Conservation (phyloP, 2,113 vertebrate species). For the Condylura cristata region DNA sequence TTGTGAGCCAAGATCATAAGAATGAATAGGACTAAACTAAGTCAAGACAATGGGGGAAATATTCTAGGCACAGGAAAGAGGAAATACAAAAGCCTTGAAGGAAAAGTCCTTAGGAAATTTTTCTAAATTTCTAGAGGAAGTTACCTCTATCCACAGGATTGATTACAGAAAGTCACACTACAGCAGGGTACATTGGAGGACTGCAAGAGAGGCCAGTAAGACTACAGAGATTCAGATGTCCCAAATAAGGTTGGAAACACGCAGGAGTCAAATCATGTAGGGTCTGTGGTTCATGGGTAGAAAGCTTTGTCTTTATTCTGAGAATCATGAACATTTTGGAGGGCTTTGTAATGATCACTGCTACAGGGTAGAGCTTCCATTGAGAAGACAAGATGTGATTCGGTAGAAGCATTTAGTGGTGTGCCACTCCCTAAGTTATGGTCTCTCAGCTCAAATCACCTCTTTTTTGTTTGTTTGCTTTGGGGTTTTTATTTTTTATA, state of each 20-base stretch:
- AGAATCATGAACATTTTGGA: not conserved
- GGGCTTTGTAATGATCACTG: not conserved
- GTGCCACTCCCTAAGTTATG: not conserved
- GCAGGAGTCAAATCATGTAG: not conserved
- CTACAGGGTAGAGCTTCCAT: not conserved
- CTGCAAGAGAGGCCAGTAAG: not conserved
- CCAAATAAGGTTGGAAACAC: not conserved
- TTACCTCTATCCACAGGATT: not conserved
- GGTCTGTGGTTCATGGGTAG: too few species aligned
- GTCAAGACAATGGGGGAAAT: not conserved
- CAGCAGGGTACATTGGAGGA: not conserved
- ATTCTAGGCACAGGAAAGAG: not conserved
- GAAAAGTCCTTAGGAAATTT: not conserved
- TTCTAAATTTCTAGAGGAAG: not conserved
- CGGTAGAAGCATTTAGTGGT: not conserved
- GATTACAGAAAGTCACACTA: not conserved
- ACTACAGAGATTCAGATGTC: not conserved
- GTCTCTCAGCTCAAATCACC: not conserved
- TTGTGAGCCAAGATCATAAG: not conserved
- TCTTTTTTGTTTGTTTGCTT: too few species aligned
- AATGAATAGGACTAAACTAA: not conserved
- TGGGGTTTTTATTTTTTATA: too few species aligned
- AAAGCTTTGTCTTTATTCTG: not conserved
- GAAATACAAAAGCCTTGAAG: not conserved
- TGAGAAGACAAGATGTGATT: not conserved